Evolutionary conservation across 2,797 vertebrate species (phyloP).

Genomic region (Mallotus villosus): DNA sequence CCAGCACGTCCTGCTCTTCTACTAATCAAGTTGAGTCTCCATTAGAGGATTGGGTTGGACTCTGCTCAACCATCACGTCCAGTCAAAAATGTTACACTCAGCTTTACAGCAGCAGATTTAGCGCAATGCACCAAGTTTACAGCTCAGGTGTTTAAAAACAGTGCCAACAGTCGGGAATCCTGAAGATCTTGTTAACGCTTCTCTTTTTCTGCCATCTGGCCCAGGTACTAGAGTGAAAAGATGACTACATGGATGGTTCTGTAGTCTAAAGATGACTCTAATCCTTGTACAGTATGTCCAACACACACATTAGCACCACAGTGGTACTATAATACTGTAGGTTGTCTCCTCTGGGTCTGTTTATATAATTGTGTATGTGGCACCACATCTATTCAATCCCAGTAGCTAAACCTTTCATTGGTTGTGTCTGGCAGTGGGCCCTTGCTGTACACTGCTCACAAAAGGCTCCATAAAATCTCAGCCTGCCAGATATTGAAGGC

Average conservation of each 20-base stretch:
- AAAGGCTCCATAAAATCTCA: background rate
- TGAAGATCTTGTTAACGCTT: too few relatives aligned
- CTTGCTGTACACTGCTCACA: background rate
- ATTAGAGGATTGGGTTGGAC: slow-evolving; percentile 67
- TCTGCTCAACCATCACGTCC: slow-evolving; percentile 27
- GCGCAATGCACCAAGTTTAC: slow-evolving; percentile 43
- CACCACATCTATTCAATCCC: background rate
- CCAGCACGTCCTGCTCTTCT: slow-evolving; percentile 25
- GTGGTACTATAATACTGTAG: too few relatives aligned
- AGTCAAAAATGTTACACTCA: slow-evolving; percentile 18
- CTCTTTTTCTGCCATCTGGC: too few relatives aligned
- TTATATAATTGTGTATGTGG: too few relatives aligned
- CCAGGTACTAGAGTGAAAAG: too few relatives aligned
- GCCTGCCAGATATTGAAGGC: background rate
- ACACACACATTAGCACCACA: too few relatives aligned
- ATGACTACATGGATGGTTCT: too few relatives aligned
- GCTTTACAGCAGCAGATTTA: background rate
- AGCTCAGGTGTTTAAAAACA: background rate
- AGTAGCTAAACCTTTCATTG: slow-evolving; percentile 12
- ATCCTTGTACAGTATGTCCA: too few relatives aligned
- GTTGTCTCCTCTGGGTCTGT: too few relatives aligned
- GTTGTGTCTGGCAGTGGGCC: background rate
- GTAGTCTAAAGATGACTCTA: too few relatives aligned
- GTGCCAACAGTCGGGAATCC: too few relatives aligned
- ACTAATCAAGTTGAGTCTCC: slow-evolving; percentile 44